These are phyloP conservation scores for Cyprinodon brontotheroides DNA, from an alignment of 2,113 vertebrate genomes.

Conservation along the genomic window DNA sequence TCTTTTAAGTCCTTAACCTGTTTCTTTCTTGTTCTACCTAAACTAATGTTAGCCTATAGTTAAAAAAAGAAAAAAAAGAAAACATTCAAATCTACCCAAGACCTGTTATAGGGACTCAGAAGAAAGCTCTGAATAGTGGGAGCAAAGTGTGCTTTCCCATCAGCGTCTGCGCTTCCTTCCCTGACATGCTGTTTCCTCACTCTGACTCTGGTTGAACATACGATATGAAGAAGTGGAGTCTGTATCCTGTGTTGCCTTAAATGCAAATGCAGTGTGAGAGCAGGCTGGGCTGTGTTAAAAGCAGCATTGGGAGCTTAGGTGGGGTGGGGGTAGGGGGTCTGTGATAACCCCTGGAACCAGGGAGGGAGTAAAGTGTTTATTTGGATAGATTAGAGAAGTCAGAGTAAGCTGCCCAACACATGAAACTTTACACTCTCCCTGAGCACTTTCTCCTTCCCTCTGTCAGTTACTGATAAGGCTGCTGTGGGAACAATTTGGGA, in stretches of 20 bases:
- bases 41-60: neutral
- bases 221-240: constrained; percentile 54
- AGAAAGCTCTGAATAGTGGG: constrained; percentile 31
- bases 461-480: constrained; percentile 30
- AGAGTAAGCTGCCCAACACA: constrained; percentile 46
- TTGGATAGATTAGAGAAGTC: constrained; percentile 68
- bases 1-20: neutral
- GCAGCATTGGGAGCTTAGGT: constrained; percentile 38
- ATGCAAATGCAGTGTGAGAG: constrained; percentile 36
- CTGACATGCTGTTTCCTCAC: constrained; percentile 75
- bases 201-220: constrained; percentile 58
- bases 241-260: constrained; percentile 63
- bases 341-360: constrained; percentile 64
- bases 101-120: constrained; percentile 21
- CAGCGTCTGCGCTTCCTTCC: constrained; percentile 68
- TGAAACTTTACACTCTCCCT: constrained; percentile 37
- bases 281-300: constrained; percentile 45
- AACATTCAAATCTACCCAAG: neutral
- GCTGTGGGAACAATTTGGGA: constrained; percentile 16
- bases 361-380: constrained; percentile 65
- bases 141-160: constrained; percentile 59
- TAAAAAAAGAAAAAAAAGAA: neutral
- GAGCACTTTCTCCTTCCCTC: constrained; percentile 45
- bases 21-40: neutral
- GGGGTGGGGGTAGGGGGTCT: constrained; percentile 47